Conservation (phyloP, 2,113 vertebrate genomes). For the Uropsilus gracilis region DNA sequence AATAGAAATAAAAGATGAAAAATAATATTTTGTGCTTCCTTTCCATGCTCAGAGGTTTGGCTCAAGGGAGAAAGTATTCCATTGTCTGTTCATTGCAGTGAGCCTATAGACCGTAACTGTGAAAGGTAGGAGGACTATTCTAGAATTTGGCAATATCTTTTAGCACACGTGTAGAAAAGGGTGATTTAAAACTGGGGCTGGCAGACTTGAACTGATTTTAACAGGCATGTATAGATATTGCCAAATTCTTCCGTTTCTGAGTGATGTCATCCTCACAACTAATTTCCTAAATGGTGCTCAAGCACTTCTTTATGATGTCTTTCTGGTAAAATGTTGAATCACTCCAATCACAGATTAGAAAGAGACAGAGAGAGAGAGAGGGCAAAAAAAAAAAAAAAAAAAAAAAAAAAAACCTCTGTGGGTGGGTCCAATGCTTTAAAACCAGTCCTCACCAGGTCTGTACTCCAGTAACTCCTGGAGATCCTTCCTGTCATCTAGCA, state of each 20-base stretch:
- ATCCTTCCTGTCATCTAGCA: not conserved
- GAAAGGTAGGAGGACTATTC: not conserved
- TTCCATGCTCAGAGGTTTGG: not conserved
- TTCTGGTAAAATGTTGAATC: conserved; percentile 80
- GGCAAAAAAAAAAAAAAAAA: not conserved
- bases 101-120: rapidly evolving
- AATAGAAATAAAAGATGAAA: not conserved
- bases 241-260: conserved; percentile 65
- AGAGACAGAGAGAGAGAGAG: not conserved
- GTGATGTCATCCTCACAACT: conserved; percentile 55
- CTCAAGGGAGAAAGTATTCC: not conserved
- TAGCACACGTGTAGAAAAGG: not conserved
- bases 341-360: conserved; percentile 65
- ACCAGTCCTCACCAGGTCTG: conserved; percentile 25
- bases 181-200: not conserved
- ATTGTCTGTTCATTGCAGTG: not conserved
- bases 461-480: not conserved
- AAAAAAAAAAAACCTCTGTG: conserved; percentile 22
- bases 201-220: not conserved
- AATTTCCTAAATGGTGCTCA: conserved; percentile 55
- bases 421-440: conserved; percentile 74
- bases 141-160: not conserved
- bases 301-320: conserved; percentile 46
- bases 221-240: conserved; percentile 24
- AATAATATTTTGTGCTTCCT: not conserved